phyloP scores from a whole-genome alignment of 1,140 invertebrate species.

The Drosophila saltans region DNA sequence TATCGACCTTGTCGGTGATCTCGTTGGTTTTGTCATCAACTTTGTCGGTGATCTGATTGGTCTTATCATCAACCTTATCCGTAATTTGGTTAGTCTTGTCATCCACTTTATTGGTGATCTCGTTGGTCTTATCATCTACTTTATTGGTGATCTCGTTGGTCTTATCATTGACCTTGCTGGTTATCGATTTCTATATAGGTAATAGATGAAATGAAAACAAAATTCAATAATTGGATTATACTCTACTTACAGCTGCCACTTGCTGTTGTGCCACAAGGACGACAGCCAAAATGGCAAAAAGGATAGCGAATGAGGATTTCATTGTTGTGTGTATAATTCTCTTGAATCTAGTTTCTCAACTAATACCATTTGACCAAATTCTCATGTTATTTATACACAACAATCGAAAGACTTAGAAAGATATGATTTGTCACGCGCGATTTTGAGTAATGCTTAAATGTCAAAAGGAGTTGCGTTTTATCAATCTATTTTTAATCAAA shows the following conservation, averaged over 20 bases:
- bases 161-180: slow-evolving; percentile 9
- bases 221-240: too few relatives aligned
- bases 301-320: neutral
- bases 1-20: neutral
- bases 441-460: slow-evolving; percentile 7
- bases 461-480: neutral
- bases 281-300: neutral
- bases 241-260: slow-evolving; percentile 8
- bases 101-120: slow-evolving; percentile 5
- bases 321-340: neutral
- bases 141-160: slow-evolving; percentile 7
- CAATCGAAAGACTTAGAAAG: neutral
- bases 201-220: neutral
- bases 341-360: slow-evolving; percentile 7
- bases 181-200: slow-evolving; percentile 5
- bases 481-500: slow-evolving; percentile 13
- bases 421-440: slow-evolving; percentile 5
- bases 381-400: neutral
- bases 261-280: neutral
- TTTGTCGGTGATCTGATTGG: neutral
- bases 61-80: slow-evolving; percentile 5
- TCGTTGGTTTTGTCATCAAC: neutral
- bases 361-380: slow-evolving; percentile 1
- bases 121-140: slow-evolving; percentile 2
- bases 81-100: slow-evolving; percentile 6